A percentile compares a stretch with the other conserved stretches of the same genome.
Evolutionary conservation across 2,888 invertebrate genomes (phyloP).

Genomic region (Caradrina clavipalpis): DNA sequence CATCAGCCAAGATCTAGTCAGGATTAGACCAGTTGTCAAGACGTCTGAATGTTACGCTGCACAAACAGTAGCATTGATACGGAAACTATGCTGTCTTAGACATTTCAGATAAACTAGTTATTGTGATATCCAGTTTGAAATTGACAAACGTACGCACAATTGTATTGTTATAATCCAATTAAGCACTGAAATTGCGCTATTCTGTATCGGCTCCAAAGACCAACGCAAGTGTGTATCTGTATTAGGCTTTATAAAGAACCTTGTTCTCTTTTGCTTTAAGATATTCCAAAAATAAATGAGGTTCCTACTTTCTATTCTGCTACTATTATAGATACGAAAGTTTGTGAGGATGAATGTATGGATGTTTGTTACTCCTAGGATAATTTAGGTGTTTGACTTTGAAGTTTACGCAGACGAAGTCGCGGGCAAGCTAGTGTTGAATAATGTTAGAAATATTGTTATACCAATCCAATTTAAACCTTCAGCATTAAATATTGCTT

Average conservation of each 20-base stretch:
- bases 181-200: constrained; percentile 19
- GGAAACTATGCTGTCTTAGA: constrained; percentile 43
- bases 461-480: constrained; percentile 5
- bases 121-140: constrained; percentile 34
- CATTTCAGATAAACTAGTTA: constrained; percentile 44
- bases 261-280: neutral
- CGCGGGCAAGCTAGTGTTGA: too few relatives aligned
- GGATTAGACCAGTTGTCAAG: constrained; percentile 70
- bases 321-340: too few relatives aligned
- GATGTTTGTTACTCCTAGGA: too few relatives aligned
- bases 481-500: constrained; percentile 26
- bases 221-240: neutral
- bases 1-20: constrained; percentile 53
- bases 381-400: too few relatives aligned
- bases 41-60: constrained; percentile 55
- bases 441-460: neutral
- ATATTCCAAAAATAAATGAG: neutral
- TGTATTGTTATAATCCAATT: constrained; percentile 47
- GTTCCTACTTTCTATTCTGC: too few relatives aligned
- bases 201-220: neutral
- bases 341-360: too few relatives aligned
- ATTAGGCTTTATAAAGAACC: neutral
- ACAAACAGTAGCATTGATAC: constrained; percentile 35
- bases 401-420: too few relatives aligned
- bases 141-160: constrained; percentile 45